These are phyloP conservation scores for Aratinga solstitialis DNA, from an alignment of 2,797 vertebrate species.

Conservation along the genomic window DNA sequence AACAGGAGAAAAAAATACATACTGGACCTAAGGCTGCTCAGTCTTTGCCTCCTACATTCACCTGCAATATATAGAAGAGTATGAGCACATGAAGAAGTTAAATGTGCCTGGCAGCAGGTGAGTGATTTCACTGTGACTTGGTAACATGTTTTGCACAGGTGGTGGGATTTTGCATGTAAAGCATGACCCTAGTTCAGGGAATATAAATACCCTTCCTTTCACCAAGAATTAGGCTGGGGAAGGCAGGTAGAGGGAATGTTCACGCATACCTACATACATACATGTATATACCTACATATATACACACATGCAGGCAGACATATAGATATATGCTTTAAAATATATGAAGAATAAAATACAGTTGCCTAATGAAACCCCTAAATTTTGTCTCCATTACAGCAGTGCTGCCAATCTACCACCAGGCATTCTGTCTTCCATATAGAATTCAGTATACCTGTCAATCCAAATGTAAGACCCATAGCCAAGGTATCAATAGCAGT, in stretches of 20 bases:
- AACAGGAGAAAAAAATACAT: neutral
- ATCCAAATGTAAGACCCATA: constrained; percentile 18
- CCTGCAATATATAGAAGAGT: neutral
- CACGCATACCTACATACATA: accelerated
- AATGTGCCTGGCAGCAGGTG: neutral
- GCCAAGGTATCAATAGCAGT: constrained; percentile 65
- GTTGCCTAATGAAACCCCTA: neutral
- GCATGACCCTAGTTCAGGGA: neutral
- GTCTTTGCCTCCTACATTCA: neutral
- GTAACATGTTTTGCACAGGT: neutral
- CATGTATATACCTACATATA: accelerated
- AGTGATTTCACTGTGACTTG: neutral
- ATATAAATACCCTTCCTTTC: neutral
- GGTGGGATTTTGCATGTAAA: neutral
- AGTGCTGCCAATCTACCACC: neutral
- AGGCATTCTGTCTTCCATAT: neutral
- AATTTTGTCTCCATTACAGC: neutral
- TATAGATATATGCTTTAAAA: neutral
- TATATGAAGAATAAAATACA: neutral
- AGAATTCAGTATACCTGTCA: constrained; percentile 50
- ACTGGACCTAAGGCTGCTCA: neutral
- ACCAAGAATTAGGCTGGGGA: neutral
- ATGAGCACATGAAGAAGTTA: neutral
- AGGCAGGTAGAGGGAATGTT: neutral
- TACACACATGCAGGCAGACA: neutral